phyloP scores from a whole-genome alignment of 2,113 vertebrate genomes.

The Laticauda colubrina region DNA sequence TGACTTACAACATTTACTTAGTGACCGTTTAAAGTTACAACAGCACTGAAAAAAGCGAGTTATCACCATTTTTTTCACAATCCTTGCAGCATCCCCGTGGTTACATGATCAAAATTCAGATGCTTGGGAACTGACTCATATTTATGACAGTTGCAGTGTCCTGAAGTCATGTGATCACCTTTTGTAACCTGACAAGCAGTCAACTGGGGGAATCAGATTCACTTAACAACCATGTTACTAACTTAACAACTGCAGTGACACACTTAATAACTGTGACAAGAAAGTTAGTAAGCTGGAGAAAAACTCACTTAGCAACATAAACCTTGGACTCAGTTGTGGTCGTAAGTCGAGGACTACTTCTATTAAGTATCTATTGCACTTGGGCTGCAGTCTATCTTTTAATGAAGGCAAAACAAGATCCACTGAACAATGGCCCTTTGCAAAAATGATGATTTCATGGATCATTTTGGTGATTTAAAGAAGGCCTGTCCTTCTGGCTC shows the following conservation, averaged over 20 bases:
- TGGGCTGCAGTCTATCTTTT: background rate
- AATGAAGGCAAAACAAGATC: background rate
- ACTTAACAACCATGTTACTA: background rate
- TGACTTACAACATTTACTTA: background rate
- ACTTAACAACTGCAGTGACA: too few relatives aligned
- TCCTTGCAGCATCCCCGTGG: background rate
- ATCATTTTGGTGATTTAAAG: background rate
- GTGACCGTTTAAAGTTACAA: background rate
- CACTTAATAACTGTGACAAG: background rate
- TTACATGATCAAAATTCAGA: background rate
- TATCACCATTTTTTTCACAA: background rate
- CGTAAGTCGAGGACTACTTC: background rate
- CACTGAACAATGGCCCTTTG: background rate
- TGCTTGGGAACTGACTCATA: background rate
- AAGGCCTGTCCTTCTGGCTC: background rate
- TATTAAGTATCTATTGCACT: background rate
- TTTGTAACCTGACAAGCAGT: background rate
- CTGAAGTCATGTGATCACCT: background rate
- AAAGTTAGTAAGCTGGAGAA: background rate
- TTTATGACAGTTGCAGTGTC: background rate
- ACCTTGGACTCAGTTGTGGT: background rate
- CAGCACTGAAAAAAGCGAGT: background rate
- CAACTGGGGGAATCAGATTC: background rate
- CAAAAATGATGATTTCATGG: background rate
- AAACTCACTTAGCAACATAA: too few relatives aligned